Conservation (phyloP, 2,888 invertebrate species). For the Dinocampus coccinellae region DNA sequence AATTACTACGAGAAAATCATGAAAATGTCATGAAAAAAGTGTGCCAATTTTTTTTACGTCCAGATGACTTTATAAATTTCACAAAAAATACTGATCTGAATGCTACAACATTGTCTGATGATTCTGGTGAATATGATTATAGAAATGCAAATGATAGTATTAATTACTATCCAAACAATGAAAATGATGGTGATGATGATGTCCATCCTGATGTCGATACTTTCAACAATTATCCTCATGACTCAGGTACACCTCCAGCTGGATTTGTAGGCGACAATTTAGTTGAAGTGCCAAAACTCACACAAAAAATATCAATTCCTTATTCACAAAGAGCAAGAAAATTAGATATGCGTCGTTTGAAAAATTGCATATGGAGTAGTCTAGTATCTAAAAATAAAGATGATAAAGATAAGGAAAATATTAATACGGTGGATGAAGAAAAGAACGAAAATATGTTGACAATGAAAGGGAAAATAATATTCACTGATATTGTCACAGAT, state of each 20-base stretch:
- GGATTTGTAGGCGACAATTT: constrained; percentile 72
- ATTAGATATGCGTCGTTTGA: constrained; percentile 87
- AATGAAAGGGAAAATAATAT: constrained; percentile 59
- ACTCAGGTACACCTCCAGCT: constrained; percentile 55
- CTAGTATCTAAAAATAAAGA: constrained; percentile 64
- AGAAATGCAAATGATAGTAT: constrained; percentile 72
- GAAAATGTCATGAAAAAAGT: constrained; percentile 45
- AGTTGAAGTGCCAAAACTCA: constrained; percentile 78
- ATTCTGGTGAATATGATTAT: constrained; percentile 71
- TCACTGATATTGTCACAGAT: constrained; percentile 72
- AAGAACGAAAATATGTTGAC: constrained; percentile 34
- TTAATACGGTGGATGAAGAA: constrained; percentile 48
- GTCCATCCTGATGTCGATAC: constrained; percentile 42
- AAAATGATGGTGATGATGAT: constrained; percentile 43
- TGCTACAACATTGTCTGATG: constrained; percentile 53
- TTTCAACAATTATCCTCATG: constrained; percentile 60
- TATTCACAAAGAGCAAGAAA: constrained; percentile 88
- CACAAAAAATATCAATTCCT: constrained; percentile 78
- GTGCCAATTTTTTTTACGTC: constrained; percentile 45
- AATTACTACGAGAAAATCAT: constrained; percentile 49
- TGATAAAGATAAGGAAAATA: constrained; percentile 61
- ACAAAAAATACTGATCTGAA: constrained; percentile 24
- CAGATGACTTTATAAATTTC: constrained; percentile 30
- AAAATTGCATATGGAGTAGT: constrained; percentile 80
- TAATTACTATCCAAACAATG: constrained; percentile 70